Base-by-base conservation (phyloP, 2,888 invertebrate species). In the Caenorhabditis sp. region DNA sequence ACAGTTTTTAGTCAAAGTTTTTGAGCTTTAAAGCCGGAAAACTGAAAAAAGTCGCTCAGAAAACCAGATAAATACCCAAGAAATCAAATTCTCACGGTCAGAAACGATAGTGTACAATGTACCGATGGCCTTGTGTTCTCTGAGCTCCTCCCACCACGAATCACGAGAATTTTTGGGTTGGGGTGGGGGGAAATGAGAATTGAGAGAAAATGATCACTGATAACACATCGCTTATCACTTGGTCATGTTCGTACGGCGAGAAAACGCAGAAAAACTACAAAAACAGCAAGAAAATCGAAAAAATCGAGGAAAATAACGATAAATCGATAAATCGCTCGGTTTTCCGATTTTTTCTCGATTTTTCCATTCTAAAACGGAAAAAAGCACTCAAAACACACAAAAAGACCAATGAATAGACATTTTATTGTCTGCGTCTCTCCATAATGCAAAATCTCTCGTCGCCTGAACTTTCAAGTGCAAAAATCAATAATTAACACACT, bases 341-440 rank as follows among this genome's bases (percentile, higher is more conserved):
- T n/a, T n/a, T n/a, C n/a, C n/a, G n/a, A n/a, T n/a, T n/a, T n/a
- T n/a, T n/a, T n/a, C n/a, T n/a, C n/a, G n/a, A n/a, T n/a, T n/a
- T n/a, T n/a, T n/a, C n/a, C n/a, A n/a, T n/a, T n/a, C n/a, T n/a
- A n/a, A n/a, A n/a, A n/a, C n/a, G n/a, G n/a, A n/a, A n/a, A n/a
- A n/a, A 58, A 58, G 2, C 2, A 37, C 58, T 13, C 28, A 35
- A 56, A 56, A 32, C 22, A 13, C 5, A 24, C 24, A 53, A 24
- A 53, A 53, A 56, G 26, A 35, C 11, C n/a, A 20, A 18, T 37
- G 53, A n/a, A 9, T 15, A 13, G n/a, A n/a, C n/a, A n/a, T 68
- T 9, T 11, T 15, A 20, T 50, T 3, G 68, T 56, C 68, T 68
- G 68, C 58, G 68, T 68, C 68, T 68, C 58, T 58, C 24, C n/a